These are phyloP conservation scores for Sebastes taczanowskii DNA, from an alignment of 2,797 vertebrate species.

Conservation along the genomic window DNA sequence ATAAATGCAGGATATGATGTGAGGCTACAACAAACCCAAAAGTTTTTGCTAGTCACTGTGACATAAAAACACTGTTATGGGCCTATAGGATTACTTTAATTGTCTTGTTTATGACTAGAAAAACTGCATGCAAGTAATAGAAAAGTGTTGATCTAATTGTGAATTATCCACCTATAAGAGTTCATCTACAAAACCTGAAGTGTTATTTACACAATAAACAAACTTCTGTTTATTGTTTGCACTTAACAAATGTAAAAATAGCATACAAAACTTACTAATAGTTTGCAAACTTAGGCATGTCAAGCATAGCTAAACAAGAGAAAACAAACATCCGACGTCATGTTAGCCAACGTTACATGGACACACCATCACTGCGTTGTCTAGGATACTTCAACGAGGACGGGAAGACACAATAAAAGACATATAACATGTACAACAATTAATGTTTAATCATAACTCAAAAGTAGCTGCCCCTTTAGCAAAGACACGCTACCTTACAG, in stretches of 20 bases:
- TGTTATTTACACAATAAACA: background rate
- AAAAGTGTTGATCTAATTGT: background rate
- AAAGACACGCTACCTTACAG: constrained; percentile 33
- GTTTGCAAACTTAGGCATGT: background rate
- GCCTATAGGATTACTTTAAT: background rate
- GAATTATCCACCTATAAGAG: background rate
- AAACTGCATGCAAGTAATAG: background rate
- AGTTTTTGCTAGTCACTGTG: constrained; percentile 42
- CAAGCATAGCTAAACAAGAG: background rate
- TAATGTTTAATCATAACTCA: background rate
- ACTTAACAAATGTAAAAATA: background rate
- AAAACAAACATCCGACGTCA: constrained; percentile 64
- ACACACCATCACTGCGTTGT: constrained; percentile 20
- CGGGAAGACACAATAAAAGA: background rate
- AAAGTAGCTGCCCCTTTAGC: background rate
- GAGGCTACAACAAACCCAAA: constrained; percentile 41
- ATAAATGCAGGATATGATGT: background rate
- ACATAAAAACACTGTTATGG: background rate
- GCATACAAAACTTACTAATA: background rate
- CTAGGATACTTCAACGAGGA: background rate
- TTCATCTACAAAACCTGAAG: background rate
- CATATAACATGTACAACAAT: background rate
- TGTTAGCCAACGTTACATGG: constrained; percentile 44
- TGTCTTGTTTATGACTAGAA: background rate
- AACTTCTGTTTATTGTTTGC: background rate